These are phyloP conservation scores for Petrolisthes manimaculis DNA, from an alignment of 2,888 invertebrate species.

Conservation along the genomic window DNA sequence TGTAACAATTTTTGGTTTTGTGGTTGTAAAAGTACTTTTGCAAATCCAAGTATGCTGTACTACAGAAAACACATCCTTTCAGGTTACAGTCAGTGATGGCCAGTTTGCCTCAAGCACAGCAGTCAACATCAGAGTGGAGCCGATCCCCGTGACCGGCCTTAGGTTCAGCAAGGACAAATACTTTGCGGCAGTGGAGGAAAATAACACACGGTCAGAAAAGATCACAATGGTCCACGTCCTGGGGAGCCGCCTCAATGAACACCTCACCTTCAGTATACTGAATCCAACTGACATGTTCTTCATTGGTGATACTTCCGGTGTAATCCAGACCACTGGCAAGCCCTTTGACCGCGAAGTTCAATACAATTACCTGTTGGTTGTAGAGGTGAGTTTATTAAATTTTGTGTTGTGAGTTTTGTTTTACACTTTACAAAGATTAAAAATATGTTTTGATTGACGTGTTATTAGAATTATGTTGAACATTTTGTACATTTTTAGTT, in stretches of 20 bases:
- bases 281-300: constrained; percentile 78
- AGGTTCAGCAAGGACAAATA: constrained; percentile 85
- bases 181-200: constrained; percentile 86
- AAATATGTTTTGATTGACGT: no score
- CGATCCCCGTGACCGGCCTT: constrained; percentile 80
- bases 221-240: constrained; percentile 87
- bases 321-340: constrained; percentile 83
- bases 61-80: not conserved
- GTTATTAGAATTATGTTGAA: no score
- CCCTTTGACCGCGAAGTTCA: constrained; percentile 89
- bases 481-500: no score
- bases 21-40: constrained; percentile 10
- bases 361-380: constrained; percentile 84
- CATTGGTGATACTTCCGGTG: constrained; percentile 91
- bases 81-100: constrained; percentile 89
- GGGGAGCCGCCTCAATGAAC: constrained; percentile 88
- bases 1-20: not conserved
- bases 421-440: no score
- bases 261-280: constrained; percentile 85
- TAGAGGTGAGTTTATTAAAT: constrained; percentile 76
- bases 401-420: not conserved
- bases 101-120: constrained; percentile 81
- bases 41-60: no score
- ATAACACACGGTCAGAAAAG: constrained; percentile 83
- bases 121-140: constrained; percentile 78